phyloP scores from a whole-genome alignment of 2,113 vertebrate species.

The Lagenorhynchus albirostris region DNA sequence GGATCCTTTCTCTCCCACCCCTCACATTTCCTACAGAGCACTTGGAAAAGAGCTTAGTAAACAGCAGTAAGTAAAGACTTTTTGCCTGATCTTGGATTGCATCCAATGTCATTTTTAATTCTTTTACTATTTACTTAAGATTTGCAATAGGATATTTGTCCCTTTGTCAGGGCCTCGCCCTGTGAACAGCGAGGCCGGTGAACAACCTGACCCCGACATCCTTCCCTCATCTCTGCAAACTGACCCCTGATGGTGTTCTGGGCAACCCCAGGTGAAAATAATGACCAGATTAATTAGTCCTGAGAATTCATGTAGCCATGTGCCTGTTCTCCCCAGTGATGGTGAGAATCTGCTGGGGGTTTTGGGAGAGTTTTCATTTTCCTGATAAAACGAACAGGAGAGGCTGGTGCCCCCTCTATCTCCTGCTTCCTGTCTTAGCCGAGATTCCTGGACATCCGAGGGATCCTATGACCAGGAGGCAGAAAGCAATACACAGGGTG shows the following conservation, averaged over 20 bases:
- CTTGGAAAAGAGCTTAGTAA: not conserved
- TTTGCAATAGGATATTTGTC: not conserved
- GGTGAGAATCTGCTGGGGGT: too few relatives aligned
- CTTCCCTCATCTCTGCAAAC: not conserved
- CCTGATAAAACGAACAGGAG: not conserved
- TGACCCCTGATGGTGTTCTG: not conserved
- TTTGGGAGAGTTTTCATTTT: not conserved
- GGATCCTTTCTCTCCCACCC: not conserved
- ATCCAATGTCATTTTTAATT: not conserved
- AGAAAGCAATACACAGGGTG: not conserved
- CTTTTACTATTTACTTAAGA: not conserved
- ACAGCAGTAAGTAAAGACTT: not conserved
- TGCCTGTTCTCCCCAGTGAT: not conserved
- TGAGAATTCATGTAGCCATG: rapidly evolving
- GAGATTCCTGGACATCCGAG: not conserved
- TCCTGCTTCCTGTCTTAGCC: not conserved
- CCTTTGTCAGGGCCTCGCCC: not conserved
- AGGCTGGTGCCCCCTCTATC: not conserved
- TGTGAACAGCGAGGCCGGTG: not conserved
- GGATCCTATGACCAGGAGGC: not conserved
- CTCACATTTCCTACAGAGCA: not conserved
- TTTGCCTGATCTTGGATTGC: not conserved
- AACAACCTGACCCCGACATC: not conserved
- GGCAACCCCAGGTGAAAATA: not conserved
- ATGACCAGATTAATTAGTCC: not conserved